phyloP scores from a whole-genome alignment of 2,888 invertebrate species.

The Trichogramma dendrolimi region DNA sequence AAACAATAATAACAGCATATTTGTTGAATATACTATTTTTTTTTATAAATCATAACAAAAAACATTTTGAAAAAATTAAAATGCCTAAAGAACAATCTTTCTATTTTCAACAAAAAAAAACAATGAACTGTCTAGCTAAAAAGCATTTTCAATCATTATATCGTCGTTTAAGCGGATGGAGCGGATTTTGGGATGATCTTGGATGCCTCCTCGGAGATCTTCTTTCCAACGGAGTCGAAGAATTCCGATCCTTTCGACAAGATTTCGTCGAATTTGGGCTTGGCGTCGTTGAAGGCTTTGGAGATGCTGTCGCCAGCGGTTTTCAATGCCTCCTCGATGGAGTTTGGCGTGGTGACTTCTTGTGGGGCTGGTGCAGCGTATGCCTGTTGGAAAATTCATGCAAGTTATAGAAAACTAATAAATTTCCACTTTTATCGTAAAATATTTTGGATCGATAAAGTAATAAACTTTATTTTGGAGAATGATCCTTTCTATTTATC shows the following conservation, averaged over 20 bases:
- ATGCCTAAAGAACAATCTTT: too few species aligned
- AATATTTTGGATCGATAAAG: background rate
- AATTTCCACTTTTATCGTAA: background rate
- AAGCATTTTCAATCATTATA: too few species aligned
- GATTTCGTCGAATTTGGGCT: conserved; percentile 33
- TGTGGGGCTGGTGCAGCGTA: conserved; percentile 16
- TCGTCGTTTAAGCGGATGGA: conserved; percentile 7
- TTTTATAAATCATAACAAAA: too few species aligned
- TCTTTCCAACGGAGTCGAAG: conserved; percentile 33
- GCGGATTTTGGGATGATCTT: conserved; percentile 37
- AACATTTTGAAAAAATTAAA: too few species aligned
- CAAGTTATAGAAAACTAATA: background rate
- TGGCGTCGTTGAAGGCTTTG: conserved; percentile 31
- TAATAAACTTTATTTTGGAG: too few species aligned
- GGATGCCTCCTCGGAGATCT: conserved; percentile 31
- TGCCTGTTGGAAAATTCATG: conserved; percentile 2
- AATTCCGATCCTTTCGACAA: conserved; percentile 31
- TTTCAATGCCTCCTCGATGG: conserved; percentile 25
- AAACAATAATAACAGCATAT: too few species aligned
- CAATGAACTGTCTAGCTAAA: too few species aligned
- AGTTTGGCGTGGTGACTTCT: conserved; percentile 10
- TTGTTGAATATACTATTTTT: too few species aligned
- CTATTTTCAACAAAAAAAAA: too few species aligned
- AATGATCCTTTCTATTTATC: too few species aligned
- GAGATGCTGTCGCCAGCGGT: conserved; percentile 27